Base-by-base conservation (phyloP, 2,113 vertebrate species). In the Pelecanus crispus region DNA sequence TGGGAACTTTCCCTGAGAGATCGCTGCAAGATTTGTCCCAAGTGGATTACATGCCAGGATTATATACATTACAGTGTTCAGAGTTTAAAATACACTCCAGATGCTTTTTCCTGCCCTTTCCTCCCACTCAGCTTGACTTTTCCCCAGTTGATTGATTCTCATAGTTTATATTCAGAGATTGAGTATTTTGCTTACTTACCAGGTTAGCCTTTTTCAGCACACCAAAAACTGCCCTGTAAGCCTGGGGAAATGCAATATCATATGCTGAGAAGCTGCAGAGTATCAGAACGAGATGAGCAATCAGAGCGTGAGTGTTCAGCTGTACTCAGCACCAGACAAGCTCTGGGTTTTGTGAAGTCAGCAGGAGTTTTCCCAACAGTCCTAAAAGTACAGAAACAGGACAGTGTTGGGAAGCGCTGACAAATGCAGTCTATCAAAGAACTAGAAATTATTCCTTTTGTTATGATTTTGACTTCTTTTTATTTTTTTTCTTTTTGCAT, bases 101-200 rank as follows among this genome's bases (percentile, higher is more conserved):
- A 94, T 97, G 92, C 47, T 79, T 92, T 90, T 89, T 86, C 84
- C 81, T 95, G 89, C 78, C 58, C 55, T 90, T 87, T 95, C 47
- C 63, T 95, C 84, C 87, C 84, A 66, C 89, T 96, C 58, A 80
- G 71, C 20, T 66, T 92, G 93, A 88, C 74, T 94, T 95, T 70
- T 20, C 50, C 47, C 53, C 20, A 22, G 70, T 47, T 88, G 89
- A 88, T 73, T 87, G 59, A 86, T 70, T 85, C 84, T 82, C 47
- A 83, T 34, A 49, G 67, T 90, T 95, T 58, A 47, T 66, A n/a
- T 62, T 89, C 62, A 77, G 71, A 82, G 62, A 53, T 49, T 36
- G 84, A 70, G 50, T 38, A 15, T 88, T 85, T 87, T 92, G 45
- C 89, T 94, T 73, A 11, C 73, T 94, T 91, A 53, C 55, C 63